Evolutionary conservation across 2,797 vertebrate genomes (phyloP).

Genomic region (Psittacula echo): DNA sequence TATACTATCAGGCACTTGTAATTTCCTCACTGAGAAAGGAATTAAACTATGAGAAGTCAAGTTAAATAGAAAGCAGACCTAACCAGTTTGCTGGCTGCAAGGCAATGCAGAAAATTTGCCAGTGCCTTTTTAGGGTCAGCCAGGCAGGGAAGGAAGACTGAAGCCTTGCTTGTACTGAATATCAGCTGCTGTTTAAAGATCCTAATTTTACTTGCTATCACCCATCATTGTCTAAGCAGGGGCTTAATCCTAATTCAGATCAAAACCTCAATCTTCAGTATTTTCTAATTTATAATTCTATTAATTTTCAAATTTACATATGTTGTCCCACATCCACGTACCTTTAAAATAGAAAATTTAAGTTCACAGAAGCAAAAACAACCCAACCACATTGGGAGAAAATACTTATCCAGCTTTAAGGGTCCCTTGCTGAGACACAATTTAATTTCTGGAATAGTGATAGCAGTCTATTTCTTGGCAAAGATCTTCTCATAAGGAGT

Average conservation of each 20-base stretch:
- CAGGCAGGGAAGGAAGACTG: neutral
- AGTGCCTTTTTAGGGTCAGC: neutral
- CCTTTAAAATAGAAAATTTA: neutral
- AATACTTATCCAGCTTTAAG: neutral
- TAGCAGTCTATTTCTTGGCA: neutral
- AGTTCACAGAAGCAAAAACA: neutral
- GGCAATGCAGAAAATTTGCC: neutral
- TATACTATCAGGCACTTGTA: neutral
- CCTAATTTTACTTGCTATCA: neutral
- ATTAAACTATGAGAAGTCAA: neutral
- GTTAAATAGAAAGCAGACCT: neutral
- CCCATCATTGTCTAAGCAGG: neutral
- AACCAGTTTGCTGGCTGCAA: neutral
- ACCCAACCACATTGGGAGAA: neutral
- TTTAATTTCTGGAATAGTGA: constrained; percentile 4
- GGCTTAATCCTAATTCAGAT: neutral
- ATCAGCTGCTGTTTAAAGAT: neutral
- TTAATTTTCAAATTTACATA: neutral
- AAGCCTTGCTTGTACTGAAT: neutral
- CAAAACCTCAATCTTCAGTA: neutral
- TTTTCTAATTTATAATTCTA: neutral
- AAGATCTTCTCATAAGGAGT: neutral
- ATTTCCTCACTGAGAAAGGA: neutral
- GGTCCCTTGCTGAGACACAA: neutral
- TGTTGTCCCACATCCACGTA: neutral